Percentiles rank a stretch among this genome's conserved stretches.
These are phyloP conservation scores for Ennomos quercinarius DNA, from an alignment of 2,888 invertebrate genomes.

Conservation along the genomic window DNA sequence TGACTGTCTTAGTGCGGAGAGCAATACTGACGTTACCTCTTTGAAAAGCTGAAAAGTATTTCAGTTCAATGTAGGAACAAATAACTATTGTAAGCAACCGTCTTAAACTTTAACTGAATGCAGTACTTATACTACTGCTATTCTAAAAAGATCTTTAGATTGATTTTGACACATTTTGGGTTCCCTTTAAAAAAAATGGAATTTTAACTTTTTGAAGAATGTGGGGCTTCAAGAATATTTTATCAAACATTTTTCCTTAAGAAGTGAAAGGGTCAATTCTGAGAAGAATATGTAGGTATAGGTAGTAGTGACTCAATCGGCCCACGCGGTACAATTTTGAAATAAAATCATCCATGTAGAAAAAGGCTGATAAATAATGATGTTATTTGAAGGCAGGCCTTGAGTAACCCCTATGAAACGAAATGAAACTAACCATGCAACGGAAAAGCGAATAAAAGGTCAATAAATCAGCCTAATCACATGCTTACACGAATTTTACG, in stretches of 20 bases:
- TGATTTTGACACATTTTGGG: constrained; percentile 1
- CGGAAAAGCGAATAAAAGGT: constrained; percentile 16
- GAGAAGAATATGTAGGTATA: constrained; percentile 20
- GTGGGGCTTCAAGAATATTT: constrained; percentile 9
- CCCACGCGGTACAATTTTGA: background rate
- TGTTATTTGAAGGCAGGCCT: too few relatives aligned
- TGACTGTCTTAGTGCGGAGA: too few relatives aligned
- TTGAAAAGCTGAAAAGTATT: too few relatives aligned
- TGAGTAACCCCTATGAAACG: background rate
- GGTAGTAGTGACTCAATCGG: constrained; percentile 19
- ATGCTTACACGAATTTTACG: constrained; percentile 23
- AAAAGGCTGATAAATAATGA: too few relatives aligned
- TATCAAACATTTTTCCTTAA: constrained; percentile 25
- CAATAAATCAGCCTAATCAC: constrained; percentile 22
- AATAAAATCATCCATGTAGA: too few relatives aligned
- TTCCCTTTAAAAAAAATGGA: background rate
- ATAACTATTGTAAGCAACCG: too few relatives aligned
- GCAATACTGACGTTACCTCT: too few relatives aligned
- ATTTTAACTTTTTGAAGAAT: background rate
- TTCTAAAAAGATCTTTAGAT: too few relatives aligned
- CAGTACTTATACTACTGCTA: too few relatives aligned
- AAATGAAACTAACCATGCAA: constrained; percentile 8
- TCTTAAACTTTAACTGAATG: too few relatives aligned
- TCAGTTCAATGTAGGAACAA: too few relatives aligned
- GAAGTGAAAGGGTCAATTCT: constrained; percentile 23